phyloP scores from a whole-genome alignment of 2,113 vertebrate species.

The Brachyhypopomus occidentalis region DNA sequence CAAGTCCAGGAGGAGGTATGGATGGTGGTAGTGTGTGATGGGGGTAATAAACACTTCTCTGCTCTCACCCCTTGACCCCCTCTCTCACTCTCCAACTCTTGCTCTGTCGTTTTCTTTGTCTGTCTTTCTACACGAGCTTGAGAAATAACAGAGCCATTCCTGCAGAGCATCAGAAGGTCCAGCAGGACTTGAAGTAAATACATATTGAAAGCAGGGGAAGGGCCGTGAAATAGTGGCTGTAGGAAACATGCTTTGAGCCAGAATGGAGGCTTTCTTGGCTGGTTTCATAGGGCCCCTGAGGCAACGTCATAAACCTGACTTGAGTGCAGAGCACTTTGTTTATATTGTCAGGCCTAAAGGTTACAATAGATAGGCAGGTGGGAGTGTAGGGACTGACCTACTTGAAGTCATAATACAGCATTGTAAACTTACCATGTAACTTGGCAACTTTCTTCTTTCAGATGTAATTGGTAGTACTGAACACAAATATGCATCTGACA shows the following conservation, averaged over 20 bases:
- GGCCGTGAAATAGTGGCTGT: not conserved
- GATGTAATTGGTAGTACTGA: not conserved
- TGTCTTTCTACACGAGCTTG: slow-evolving; percentile 58
- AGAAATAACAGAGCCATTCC: slow-evolving; percentile 65
- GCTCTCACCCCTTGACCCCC: slow-evolving; percentile 14
- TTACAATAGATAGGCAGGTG: not conserved
- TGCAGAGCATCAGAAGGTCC: slow-evolving; percentile 63
- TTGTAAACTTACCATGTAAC: not conserved
- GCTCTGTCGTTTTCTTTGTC: slow-evolving; percentile 46
- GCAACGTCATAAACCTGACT: slow-evolving; percentile 1
- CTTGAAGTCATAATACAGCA: not conserved
- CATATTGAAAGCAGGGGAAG: slow-evolving; percentile 38
- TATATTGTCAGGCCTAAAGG: slow-evolving; percentile 7
- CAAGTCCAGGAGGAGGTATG: slow-evolving; percentile 6
- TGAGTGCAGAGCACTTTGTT: not conserved
- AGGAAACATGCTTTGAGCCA: not conserved
- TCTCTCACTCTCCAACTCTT: slow-evolving; percentile 22
- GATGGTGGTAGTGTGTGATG: not conserved
- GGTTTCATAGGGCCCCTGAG: not conserved
- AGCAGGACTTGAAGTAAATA: slow-evolving; percentile 60
- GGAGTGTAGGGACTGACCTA: not conserved
- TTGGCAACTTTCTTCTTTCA: not conserved
- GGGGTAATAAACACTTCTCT: slow-evolving; percentile 37
- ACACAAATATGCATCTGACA: not conserved
- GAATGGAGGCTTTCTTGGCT: slow-evolving; percentile 6